A percentile compares a stretch with the other conserved stretches of the same genome.
Conservation (phyloP, 2,797 vertebrate species). For the Oreonectes daqikongensis region DNA sequence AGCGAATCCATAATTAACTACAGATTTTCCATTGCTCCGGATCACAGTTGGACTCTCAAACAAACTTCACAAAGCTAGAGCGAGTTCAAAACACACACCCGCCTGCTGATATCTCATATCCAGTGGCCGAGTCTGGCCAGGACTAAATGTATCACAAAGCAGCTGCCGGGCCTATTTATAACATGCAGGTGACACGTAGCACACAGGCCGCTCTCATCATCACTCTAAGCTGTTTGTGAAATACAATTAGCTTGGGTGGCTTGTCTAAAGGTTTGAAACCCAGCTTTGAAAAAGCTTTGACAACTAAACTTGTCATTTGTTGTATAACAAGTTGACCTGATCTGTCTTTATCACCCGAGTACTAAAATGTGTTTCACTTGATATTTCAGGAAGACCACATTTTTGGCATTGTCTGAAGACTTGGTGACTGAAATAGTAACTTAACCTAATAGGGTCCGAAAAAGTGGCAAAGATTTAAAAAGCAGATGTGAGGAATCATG, state of each 20-base stretch:
- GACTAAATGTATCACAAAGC: slow-evolving; percentile 48
- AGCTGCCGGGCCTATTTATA: slow-evolving; percentile 57
- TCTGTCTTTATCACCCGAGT: neutral
- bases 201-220: slow-evolving; percentile 43
- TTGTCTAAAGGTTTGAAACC: slow-evolving; percentile 18
- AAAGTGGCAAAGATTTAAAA: too few relatives aligned
- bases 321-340: neutral
- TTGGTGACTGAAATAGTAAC: slow-evolving; percentile 43
- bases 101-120: slow-evolving; percentile 33
- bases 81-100: slow-evolving; percentile 39
- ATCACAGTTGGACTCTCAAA: slow-evolving; percentile 25
- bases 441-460: too few relatives aligned
- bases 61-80: slow-evolving; percentile 25
- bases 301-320: neutral
- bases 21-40: slow-evolving; percentile 39
- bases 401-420: slow-evolving; percentile 11
- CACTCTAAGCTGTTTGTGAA: slow-evolving; percentile 40
- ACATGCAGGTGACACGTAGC: slow-evolving; percentile 44
- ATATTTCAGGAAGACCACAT: neutral
- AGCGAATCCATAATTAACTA: slow-evolving; percentile 45
- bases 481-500: too few relatives aligned
- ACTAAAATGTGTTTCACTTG: too few relatives aligned
- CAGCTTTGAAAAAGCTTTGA: too few relatives aligned
- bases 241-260: slow-evolving; percentile 19
- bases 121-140: slow-evolving; percentile 18